Evolutionary conservation across 2,113 vertebrate species (phyloP).

Genomic region (Columba livia): DNA sequence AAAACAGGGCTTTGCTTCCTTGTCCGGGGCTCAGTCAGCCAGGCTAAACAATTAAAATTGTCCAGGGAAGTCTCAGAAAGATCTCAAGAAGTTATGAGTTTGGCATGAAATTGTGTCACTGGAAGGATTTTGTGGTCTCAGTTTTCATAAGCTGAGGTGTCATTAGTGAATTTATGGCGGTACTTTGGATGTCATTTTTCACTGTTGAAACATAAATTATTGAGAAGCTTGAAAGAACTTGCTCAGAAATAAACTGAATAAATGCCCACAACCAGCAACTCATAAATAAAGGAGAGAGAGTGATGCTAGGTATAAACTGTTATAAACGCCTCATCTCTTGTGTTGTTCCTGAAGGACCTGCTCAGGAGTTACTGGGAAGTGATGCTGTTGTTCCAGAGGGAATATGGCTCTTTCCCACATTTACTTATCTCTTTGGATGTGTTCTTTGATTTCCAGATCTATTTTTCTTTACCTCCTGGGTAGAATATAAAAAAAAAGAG

Average conservation of each 20-base stretch:
- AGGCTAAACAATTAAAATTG: slow-evolving; percentile 36
- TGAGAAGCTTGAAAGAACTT: slow-evolving; percentile 6
- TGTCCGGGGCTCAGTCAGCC: neutral
- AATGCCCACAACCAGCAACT: neutral
- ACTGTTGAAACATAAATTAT: slow-evolving; percentile 42
- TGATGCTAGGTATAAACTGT: neutral
- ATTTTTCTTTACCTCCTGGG: slow-evolving; percentile 8
- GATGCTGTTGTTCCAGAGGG: neutral
- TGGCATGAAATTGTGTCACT: neutral
- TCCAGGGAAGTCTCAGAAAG: neutral
- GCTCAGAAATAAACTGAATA: neutral
- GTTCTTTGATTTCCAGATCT: slow-evolving; percentile 11
- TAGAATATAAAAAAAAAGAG: slow-evolving; percentile 44
- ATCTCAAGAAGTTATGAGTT: slow-evolving; percentile 51
- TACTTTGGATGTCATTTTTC: neutral
- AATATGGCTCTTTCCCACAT: neutral
- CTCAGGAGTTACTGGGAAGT: neutral
- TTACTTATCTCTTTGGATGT: neutral
- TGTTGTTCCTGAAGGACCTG: neutral
- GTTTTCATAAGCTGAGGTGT: slow-evolving; percentile 35
- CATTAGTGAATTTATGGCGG: slow-evolving; percentile 33
- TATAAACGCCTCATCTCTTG: neutral
- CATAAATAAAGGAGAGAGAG: neutral
- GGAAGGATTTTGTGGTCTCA: slow-evolving; percentile 21
- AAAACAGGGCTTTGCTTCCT: neutral